Base-by-base conservation (phyloP, 2,888 invertebrate genomes). In the Ditylenchus weischeri region DNA sequence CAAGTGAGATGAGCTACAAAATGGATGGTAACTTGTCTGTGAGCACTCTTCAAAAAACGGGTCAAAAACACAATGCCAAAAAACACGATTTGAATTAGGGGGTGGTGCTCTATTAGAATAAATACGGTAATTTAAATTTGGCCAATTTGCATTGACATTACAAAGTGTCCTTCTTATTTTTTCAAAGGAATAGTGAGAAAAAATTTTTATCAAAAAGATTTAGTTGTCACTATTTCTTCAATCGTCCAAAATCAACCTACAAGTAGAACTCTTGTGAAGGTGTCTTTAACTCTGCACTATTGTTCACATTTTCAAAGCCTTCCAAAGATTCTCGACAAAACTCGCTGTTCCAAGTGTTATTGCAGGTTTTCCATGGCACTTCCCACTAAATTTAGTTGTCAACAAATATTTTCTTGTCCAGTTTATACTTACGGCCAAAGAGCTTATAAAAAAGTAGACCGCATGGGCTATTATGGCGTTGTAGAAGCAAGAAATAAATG, bases 401-500 rank as follows among this genome's bases (percentile, higher is more conserved):
- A 4, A 66, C 0, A 43, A 65, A 35, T 89, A 88, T 0, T 88
- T 88, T 83, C 88, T 8, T 57, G 18, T 38, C n/a, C 15, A 18
- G 19, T 11, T 23, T 43, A 15, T 43, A 66, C 72, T 62, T n/a
- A 79, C 79, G 61, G 78, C 72, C 49, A 80, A 51, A 75, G 91
- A 91, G 18, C 90, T 90, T 78, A 91, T 88, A 75, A 92, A 87
- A 85, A 92, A 92, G 86, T 92, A 92, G 64, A 92, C 90, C 57
- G 93, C 92, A 92, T 93, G 93, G 59, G 92, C 92, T 81, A 94
- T 93, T 84, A 94, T 91, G 61, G 93, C 93, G 86, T 94, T 94
- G 87, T 94, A 94, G 86, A 92, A 93, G 90, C 93, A 93, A 77
- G 91, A 91, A 89, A 87, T 85, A 87, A 93, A 94, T 83, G 93